Conservation (phyloP, 2,888 invertebrate genomes). For the Clepsis dumicolana region DNA sequence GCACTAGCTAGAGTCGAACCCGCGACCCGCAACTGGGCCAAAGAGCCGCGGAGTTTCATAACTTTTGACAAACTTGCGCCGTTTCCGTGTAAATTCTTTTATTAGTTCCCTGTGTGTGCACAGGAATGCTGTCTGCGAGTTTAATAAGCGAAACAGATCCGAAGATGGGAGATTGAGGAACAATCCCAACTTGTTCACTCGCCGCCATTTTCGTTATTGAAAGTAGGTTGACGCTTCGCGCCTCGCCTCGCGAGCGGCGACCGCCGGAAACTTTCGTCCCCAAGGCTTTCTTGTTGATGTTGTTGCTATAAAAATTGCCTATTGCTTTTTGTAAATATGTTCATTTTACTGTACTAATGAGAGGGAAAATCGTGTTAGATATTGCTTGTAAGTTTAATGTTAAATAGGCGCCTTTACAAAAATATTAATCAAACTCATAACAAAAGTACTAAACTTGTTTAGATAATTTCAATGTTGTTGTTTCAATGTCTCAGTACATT, state of each 20-base stretch:
- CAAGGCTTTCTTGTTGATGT: background rate
- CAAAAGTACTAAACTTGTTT: too few relatives aligned
- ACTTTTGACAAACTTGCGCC: conserved; percentile 20
- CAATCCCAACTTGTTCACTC: conserved; percentile 9
- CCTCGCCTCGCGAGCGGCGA: background rate
- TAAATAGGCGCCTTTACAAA: too few relatives aligned
- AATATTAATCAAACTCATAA: too few relatives aligned
- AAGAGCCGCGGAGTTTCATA: background rate
- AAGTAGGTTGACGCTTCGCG: background rate
- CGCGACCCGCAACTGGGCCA: background rate
- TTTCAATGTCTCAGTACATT: too few relatives aligned
- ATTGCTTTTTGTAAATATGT: too few relatives aligned
- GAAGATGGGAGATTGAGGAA: background rate
- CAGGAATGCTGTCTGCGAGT: conserved; percentile 15
- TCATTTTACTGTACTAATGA: too few relatives aligned
- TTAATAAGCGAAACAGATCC: conserved; percentile 13
- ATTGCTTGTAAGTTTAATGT: too few relatives aligned
- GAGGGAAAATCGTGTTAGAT: too few relatives aligned
- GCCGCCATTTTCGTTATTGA: conserved; percentile 5
- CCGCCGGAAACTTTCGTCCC: background rate
- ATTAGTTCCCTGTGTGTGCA: conserved; percentile 14
- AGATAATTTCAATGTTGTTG: too few relatives aligned
- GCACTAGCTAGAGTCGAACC: background rate
- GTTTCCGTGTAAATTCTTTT: conserved; percentile 17
- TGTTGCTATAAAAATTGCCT: background rate